Base-by-base conservation (phyloP, 2,113 vertebrate genomes). In the Mobula hypostoma region DNA sequence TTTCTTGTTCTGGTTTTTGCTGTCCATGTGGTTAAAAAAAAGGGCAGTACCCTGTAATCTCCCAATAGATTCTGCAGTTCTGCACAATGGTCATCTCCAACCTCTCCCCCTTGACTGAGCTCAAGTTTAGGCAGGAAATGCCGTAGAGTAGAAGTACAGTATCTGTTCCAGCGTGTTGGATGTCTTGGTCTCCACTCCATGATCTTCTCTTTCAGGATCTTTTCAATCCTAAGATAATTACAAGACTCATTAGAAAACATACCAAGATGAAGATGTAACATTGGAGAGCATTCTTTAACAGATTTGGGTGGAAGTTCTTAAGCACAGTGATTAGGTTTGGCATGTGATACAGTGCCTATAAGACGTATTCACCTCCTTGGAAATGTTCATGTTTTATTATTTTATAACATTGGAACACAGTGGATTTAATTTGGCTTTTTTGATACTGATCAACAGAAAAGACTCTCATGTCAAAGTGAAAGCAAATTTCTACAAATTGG, bases 101-200 rank as follows among this genome's bases (percentile, higher is more conserved):
- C 48, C 0, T 98, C 98, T 72, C 96, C 97, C n/a, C 98, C 98
- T 0, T 96, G 96, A 58, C 97, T 97, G 94, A 95, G 96, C 95
- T 99, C 99, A 95, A 99, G 95, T 63, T 98, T 96, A 0, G 99
- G 99, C 95, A 99, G 82, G 95, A 99, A 98, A 7, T 98, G 98
- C 0, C 98, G 97, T 5, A 99, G 96, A 0, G 97, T 97, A 1
- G 97, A 97, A 70, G 97, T 98, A 79, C 98, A 99, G 95, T 98
- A 98, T 95, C 99, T 96, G 95, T 99, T 99, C 99, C 99, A 99
- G 5, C 98, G 98, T 0, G 99, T 99, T n/a, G 98, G 97, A 14
- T 98, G 97, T 3, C 96, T 97, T 0, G 98, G 98, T 82, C 99
- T 97, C 99, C 99, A 99, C 94, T 98, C 98, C 98, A 99, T 99